Evolutionary conservation across 2,888 invertebrate species (phyloP), one percentile per base, ranked within the genome.

Genomic region (Andrena praecox): DNA sequence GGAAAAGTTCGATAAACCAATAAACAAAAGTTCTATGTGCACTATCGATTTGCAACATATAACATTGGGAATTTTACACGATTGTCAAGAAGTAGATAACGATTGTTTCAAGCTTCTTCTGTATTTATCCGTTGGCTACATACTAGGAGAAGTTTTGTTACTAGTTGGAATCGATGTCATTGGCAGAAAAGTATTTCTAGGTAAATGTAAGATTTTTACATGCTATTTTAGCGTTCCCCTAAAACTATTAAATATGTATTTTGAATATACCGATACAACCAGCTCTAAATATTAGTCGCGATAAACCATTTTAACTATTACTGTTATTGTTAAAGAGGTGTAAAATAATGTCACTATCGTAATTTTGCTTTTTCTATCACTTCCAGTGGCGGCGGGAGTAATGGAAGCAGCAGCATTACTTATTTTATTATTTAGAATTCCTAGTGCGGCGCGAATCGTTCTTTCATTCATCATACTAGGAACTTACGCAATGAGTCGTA

Each of bases 101-200:
- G 63, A 82, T 29, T 82, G 84, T 63, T 90, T 91, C 70, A 75
- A 75, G 56, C 78, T 84, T 42, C 77, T 88, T 20, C 75, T 84
- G 16, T 84, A 89, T 12, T 42, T 91, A 24, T 91, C 89, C 0
- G 68, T 86, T 52, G 90, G 91, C 82, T 91, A 89, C 63, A 35
- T 90, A 12, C n/a, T 90, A 12, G 91, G 88, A 10, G 91, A 91
- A 75, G 70, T 79, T 27, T 72, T 91, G n/a, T 80, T 91, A 4
- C 70, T 86, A 16, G 50, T 88, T 33, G 89, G 86, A 68, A 85
- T 91, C 20, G 90, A 91, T 27, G 27, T 63, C 24, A 52, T 91
- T 50, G 89, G 90, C 16, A 89, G 88, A 66, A 88, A 85, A 67
- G 31, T 85, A 52, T 86, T 83, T 60, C 62, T 91, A 68, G 80